phyloP scores from a whole-genome alignment of 2,113 vertebrate genomes.

The Cryptotis parvus region DNA sequence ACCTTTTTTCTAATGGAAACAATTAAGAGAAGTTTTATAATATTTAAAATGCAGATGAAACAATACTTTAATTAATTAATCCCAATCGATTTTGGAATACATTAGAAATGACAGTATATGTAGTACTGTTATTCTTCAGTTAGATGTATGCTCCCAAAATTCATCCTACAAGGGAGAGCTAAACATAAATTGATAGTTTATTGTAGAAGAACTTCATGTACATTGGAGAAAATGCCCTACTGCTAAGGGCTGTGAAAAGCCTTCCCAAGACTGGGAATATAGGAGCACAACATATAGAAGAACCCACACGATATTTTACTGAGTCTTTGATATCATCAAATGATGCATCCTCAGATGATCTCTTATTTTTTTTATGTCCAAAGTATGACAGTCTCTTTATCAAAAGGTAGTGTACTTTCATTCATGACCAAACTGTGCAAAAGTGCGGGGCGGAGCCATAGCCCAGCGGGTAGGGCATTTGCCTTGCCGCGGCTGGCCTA shows the following conservation, averaged over 20 bases:
- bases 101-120: neutral
- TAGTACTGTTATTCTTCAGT: neutral
- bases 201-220: neutral
- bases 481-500: no score
- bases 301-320: neutral
- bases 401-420: no score
- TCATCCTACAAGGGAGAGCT: neutral
- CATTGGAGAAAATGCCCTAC: neutral
- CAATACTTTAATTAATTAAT: slow-evolving; percentile 48
- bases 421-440: no score
- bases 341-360: neutral
- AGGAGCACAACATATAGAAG: neutral
- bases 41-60: slow-evolving; percentile 53
- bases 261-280: neutral
- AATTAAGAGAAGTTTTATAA: slow-evolving; percentile 11
- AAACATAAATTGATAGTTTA: neutral
- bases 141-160: slow-evolving; percentile 3
- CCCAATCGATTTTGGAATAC: slow-evolving; percentile 8
- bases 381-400: no score
- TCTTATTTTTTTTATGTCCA: neutral
- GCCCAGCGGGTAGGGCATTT: no score
- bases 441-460: no score
- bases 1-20: neutral
- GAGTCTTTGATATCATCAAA: slow-evolving; percentile 29
- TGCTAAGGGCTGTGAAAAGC: neutral